These are phyloP conservation scores for Neomonachus schauinslandi DNA, from an alignment of 2,113 vertebrate species.

Conservation along the genomic window DNA sequence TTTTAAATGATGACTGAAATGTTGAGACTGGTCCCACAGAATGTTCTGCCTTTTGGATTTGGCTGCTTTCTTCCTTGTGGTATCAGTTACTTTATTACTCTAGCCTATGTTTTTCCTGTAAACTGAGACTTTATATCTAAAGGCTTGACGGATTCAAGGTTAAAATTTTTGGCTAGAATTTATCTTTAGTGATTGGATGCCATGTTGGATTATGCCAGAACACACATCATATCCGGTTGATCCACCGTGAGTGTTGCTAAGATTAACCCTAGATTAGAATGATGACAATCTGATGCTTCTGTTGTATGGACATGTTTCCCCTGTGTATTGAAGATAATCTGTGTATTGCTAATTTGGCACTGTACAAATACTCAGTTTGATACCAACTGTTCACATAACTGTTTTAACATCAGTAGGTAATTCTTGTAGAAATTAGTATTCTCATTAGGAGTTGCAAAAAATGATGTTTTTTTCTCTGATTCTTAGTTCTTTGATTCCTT, in stretches of 20 bases:
- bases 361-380: neutral
- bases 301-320: neutral
- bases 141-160: neutral
- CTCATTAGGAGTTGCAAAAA: neutral
- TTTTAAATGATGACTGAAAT: neutral
- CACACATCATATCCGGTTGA: neutral
- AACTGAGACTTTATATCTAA: neutral
- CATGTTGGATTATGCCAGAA: neutral
- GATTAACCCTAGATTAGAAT: constrained; percentile 24
- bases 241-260: neutral
- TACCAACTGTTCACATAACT: neutral
- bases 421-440: neutral
- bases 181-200: neutral
- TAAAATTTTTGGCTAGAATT: neutral
- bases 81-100: constrained; percentile 18
- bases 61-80: neutral
- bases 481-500: neutral
- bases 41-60: neutral
- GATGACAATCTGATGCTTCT: neutral
- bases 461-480: neutral
- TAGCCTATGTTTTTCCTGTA: neutral
- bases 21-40: neutral
- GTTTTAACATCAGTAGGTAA: neutral
- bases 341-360: neutral
- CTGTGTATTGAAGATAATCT: neutral